phyloP scores from a whole-genome alignment of 1,140 invertebrate genomes.

The Pachypeltis micranthus region DNA sequence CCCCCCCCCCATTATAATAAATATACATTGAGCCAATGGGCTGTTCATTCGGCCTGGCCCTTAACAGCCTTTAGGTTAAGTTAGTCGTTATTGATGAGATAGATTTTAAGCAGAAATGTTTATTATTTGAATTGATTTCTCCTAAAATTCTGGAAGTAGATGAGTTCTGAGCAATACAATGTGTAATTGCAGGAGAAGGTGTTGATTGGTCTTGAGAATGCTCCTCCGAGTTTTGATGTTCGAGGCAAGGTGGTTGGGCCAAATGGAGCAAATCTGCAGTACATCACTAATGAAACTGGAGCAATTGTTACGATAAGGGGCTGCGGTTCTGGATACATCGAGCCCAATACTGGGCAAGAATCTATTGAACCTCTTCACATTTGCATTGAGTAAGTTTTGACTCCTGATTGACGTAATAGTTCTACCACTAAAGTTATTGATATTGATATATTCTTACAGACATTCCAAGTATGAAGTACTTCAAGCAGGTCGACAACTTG shows the following conservation, averaged over 20 bases:
- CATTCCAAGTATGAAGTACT: constrained; percentile 55
- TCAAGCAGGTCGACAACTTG: constrained; percentile 57
- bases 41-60: too few species aligned
- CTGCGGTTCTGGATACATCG: constrained; percentile 51
- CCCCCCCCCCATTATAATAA: too few species aligned
- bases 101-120: too few species aligned
- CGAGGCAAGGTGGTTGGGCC: constrained; percentile 56
- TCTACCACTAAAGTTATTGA: constrained; percentile 2
- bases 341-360: constrained; percentile 47
- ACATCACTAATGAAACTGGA: constrained; percentile 63
- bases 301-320: constrained; percentile 59
- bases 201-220: constrained; percentile 62
- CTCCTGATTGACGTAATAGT: background rate
- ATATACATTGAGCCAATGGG: too few species aligned
- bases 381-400: constrained; percentile 49
- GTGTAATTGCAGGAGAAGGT: constrained; percentile 48
- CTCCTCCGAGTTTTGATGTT: constrained; percentile 60
- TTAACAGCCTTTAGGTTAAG: too few species aligned
- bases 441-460: constrained; percentile 33
- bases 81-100: too few species aligned
- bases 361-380: constrained; percentile 68
- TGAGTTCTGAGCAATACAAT: too few species aligned
- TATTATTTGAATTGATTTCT: too few species aligned
- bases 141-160: constrained; percentile 8
- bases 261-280: constrained; percentile 59